Percentiles rank a stretch among this genome's conserved stretches.
Conservation (phyloP, 2,797 vertebrate species). For the Podargus strigoides region DNA sequence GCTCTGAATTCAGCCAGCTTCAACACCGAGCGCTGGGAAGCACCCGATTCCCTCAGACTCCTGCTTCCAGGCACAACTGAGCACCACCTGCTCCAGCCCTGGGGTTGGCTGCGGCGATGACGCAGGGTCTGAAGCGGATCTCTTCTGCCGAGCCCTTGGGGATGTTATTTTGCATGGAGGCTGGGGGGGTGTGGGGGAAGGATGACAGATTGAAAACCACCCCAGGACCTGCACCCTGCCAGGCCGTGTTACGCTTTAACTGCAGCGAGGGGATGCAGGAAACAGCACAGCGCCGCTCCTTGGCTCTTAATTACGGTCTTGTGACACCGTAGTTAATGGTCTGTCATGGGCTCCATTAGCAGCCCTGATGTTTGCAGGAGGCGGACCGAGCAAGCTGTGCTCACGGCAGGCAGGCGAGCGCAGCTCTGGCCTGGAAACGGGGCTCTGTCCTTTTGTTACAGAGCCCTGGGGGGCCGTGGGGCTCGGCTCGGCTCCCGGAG, state of each 20-base stretch:
- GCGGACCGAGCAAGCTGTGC: background rate
- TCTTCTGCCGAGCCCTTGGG: background rate
- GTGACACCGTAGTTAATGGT: conserved; percentile 27
- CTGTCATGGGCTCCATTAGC: conserved; percentile 32
- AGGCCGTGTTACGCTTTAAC: background rate
- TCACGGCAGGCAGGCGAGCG: background rate
- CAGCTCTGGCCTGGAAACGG: background rate
- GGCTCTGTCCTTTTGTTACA: background rate
- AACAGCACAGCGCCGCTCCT: conserved; percentile 2
- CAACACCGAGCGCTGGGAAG: background rate
- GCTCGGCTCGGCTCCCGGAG: background rate
- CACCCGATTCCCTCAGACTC: background rate
- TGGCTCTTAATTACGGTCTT: conserved; percentile 54
- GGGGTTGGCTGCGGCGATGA: background rate
- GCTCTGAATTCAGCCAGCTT: background rate
- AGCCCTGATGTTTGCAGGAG: background rate
- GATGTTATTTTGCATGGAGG: background rate
- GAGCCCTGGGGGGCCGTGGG: background rate
- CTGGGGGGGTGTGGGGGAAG: background rate
- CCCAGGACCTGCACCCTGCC: conserved; percentile 18
- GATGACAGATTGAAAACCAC: conserved; percentile 41
- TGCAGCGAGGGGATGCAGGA: background rate
- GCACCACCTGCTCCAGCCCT: background rate
- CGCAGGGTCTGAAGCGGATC: background rate
- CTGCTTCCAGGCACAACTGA: background rate